Evolutionary conservation across 2,113 vertebrate species (phyloP).

Genomic region (Falcunculus frontatus): DNA sequence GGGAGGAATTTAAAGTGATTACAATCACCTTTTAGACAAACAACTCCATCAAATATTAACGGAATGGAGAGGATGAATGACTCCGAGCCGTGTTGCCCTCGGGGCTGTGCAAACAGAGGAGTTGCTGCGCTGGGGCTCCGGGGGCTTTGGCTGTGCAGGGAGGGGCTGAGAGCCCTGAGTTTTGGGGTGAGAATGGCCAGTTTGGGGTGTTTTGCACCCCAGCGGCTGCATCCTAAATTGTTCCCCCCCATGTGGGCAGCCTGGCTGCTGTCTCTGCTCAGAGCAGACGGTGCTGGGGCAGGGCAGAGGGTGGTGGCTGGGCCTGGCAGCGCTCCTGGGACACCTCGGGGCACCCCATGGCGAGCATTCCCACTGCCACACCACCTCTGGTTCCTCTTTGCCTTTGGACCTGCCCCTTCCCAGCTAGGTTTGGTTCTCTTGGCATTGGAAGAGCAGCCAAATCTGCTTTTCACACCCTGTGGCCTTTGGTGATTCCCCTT

Average conservation of each 20-base stretch:
- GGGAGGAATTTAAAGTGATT: conserved; percentile 69
- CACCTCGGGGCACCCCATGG: rapidly evolving
- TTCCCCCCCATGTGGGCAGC: neutral
- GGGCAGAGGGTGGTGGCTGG: neutral
- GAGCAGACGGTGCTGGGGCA: rapidly evolving
- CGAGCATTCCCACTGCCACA: rapidly evolving
- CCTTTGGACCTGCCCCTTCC: neutral
- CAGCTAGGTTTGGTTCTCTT: neutral
- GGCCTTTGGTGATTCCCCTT: neutral
- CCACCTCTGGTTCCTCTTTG: neutral
- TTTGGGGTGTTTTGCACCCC: neutral
- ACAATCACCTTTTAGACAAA: conserved; percentile 69
- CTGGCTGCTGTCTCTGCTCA: neutral
- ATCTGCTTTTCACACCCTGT: neutral
- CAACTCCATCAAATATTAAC: conserved; percentile 66
- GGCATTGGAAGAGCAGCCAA: neutral
- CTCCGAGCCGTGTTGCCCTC: conserved; percentile 26
- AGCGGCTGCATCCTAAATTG: neutral
- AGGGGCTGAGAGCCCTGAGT: neutral
- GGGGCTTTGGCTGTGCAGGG: neutral
- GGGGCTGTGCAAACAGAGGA: neutral
- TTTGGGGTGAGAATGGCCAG: neutral
- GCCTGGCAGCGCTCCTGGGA: neutral
- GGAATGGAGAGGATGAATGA: neutral
- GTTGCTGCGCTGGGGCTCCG: neutral